Evolutionary conservation across 2,113 vertebrate genomes (phyloP).

Genomic region (Cynocephalus volans): DNA sequence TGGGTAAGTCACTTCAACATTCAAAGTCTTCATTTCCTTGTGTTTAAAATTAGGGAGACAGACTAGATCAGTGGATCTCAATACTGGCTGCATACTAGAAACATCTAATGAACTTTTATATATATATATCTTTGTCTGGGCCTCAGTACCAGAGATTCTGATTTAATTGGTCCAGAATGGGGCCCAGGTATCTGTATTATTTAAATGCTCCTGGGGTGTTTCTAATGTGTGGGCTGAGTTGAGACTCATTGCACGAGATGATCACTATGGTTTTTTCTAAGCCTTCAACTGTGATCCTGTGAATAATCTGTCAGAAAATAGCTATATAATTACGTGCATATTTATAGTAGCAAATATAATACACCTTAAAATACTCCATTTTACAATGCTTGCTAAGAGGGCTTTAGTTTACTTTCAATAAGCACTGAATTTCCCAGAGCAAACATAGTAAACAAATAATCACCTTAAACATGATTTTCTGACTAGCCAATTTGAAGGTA

Average conservation of each 20-base stretch:
- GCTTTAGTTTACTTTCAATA: background rate
- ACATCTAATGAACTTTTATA: background rate
- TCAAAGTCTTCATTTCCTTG: background rate
- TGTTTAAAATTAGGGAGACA: constrained; percentile 25
- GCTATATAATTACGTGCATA: background rate
- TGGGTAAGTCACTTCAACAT: background rate
- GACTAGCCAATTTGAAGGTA: background rate
- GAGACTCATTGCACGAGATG: background rate
- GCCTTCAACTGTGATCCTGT: background rate
- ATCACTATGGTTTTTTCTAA: background rate
- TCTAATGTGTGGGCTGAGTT: background rate
- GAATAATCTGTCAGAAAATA: background rate
- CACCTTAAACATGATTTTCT: background rate
- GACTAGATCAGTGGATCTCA: background rate
- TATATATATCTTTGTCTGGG: background rate
- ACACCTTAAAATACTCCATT: background rate
- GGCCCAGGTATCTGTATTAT: background rate
- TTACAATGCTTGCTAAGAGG: background rate
- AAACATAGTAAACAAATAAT: background rate
- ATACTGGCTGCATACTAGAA: background rate
- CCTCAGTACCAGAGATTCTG: background rate
- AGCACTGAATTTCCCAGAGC: background rate
- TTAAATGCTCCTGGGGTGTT: background rate
- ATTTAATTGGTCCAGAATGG: background rate
- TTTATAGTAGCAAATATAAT: background rate